Base-by-base conservation (phyloP, 2,888 invertebrate genomes). In the Anoncus sp. region DNA sequence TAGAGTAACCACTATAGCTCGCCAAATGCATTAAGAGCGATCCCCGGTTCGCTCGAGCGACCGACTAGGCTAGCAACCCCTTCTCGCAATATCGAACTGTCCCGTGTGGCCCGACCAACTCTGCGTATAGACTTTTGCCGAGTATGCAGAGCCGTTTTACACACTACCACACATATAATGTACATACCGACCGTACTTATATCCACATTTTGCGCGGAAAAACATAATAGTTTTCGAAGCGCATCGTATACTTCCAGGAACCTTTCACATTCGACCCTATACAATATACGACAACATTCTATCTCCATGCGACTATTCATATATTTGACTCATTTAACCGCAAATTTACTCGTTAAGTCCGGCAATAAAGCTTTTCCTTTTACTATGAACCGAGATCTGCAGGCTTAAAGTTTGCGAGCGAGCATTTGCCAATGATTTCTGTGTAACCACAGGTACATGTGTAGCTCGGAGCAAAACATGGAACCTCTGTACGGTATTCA, bases 11-110 rank as follows among this genome's bases (percentile, higher is more conserved):
- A 20, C 60, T 66, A 53, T 87, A 86, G 86, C 86, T 85, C 85
- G 86, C 84, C 89, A 89, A 90, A 90, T 90, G 90, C 90, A 90
- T 90, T 90, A 90, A 89, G 88, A 87, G 85, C 87, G 84, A 84
- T 89, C 84, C 81, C 82, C 81, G 51, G 24, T 55, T 55, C 53
- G 60, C 45, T 45, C 60, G 60, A 27, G 40, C 70, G 60, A 59
- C 47, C 65, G 35, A 38, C 67, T 53, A 24, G 60, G 59, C 74
- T 57, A 49, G 55, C 70, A 63, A 67, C 83, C 82, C 77, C 80
- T 82, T 75, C 79, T 67, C 71, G 78, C 57, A 78, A 78, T 78
- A 78, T 78, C 62, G 78, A 78, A 78, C 78, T 78, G 75, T 78
- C 75, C 71, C 75, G 70, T 53, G 51, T 71, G 62, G 24, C 43